Evolutionary conservation across 2,797 vertebrate species (phyloP).

Genomic region (Melanotaenia trifasciata): DNA sequence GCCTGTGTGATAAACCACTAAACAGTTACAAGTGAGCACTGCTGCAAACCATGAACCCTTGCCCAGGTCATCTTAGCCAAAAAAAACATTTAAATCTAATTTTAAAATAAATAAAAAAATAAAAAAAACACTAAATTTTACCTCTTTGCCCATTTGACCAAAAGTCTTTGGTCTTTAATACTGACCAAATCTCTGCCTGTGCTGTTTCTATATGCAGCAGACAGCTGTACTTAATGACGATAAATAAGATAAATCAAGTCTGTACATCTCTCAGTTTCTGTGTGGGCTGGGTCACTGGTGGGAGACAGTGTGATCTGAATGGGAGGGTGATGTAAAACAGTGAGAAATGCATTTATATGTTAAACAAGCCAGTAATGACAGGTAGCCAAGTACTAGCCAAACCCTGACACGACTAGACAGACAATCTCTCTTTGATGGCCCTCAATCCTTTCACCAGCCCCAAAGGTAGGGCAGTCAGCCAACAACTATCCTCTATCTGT

Average conservation of each 20-base stretch:
- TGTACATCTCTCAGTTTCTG: conserved; percentile 58
- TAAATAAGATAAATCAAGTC: conserved; percentile 24
- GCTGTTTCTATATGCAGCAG: conserved; percentile 11
- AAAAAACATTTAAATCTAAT: too few relatives aligned
- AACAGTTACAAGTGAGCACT: not conserved
- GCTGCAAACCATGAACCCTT: not conserved
- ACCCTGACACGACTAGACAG: conserved; percentile 69
- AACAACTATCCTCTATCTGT: conserved; percentile 59
- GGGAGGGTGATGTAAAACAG: conserved; percentile 59
- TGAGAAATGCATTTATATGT: conserved; percentile 50
- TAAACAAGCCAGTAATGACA: conserved; percentile 67
- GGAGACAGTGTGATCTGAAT: conserved; percentile 59
- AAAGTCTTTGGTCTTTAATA: not conserved
- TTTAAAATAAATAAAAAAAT: too few relatives aligned
- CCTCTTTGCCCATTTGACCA: not conserved
- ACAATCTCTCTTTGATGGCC: conserved; percentile 51
- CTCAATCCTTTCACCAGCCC: conserved; percentile 57
- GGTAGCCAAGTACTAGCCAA: conserved; percentile 63
- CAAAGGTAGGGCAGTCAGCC: conserved; percentile 68
- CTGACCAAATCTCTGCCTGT: not conserved
- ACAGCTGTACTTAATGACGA: conserved; percentile 20
- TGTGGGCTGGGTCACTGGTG: conserved; percentile 49
- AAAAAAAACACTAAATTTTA: not conserved
- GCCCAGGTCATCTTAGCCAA: not conserved
- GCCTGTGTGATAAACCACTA: not conserved